Evolutionary conservation across 2,113 vertebrate genomes (phyloP).

Genomic region (Paralichthys olivaceus): DNA sequence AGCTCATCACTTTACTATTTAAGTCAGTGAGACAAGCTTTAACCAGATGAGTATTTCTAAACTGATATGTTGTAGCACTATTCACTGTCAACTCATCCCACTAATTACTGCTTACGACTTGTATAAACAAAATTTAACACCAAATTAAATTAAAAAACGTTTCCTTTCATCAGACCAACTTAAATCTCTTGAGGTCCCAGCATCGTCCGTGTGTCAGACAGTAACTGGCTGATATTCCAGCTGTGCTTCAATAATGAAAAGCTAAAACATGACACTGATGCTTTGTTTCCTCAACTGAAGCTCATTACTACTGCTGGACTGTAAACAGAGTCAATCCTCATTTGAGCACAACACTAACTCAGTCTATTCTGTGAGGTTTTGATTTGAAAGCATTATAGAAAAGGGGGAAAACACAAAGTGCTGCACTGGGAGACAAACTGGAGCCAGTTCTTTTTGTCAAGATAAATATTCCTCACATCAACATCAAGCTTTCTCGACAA

Average conservation of each 20-base stretch:
- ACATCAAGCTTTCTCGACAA: no score
- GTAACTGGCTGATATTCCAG: neutral
- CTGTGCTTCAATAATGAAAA: constrained; percentile 2
- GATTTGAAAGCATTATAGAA: neutral
- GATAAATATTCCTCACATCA: no score
- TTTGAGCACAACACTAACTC: neutral
- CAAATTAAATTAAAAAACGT: neutral
- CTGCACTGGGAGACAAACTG: neutral
- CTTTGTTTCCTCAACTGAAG: neutral
- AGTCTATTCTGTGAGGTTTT: neutral
- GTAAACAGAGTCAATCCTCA: neutral
- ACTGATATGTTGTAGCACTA: neutral
- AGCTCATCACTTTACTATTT: no score
- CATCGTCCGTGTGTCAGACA: neutral
- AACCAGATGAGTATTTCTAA: no score
- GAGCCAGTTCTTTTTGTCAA: no score
- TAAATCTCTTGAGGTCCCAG: neutral
- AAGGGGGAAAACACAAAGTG: neutral
- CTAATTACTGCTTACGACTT: neutral
- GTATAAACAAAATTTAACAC: neutral
- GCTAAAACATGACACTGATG: no score
- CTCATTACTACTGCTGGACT: neutral
- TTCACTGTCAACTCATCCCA: neutral
- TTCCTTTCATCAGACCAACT: neutral
- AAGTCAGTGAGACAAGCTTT: no score